These are phyloP conservation scores for Cichladusa arquata DNA, from an alignment of 2,113 vertebrate genomes.

Conservation along the genomic window DNA sequence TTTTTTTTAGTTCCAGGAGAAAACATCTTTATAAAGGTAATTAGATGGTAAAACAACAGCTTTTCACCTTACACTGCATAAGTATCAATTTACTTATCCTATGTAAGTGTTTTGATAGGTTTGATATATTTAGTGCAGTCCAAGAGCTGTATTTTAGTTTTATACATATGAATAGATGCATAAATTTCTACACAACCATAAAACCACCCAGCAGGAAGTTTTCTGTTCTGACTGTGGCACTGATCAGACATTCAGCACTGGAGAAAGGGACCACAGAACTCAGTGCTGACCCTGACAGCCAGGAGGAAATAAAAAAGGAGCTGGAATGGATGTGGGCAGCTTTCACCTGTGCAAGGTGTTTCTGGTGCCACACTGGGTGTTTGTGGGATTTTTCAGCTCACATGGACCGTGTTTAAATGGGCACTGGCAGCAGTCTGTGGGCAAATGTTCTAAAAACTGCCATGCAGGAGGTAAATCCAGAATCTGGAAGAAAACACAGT, in stretches of 20 bases:
- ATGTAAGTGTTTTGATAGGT: neutral
- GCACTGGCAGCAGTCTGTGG: neutral
- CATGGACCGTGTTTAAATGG: neutral
- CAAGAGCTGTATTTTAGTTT: neutral
- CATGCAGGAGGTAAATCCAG: neutral
- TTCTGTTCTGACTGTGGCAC: neutral
- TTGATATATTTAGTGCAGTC: neutral
- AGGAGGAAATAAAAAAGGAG: neutral
- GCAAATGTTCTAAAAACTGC: neutral
- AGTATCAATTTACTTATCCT: neutral
- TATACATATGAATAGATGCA: neutral
- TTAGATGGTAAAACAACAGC: neutral
- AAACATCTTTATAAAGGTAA: neutral
- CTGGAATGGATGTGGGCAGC: neutral
- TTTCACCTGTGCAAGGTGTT: neutral
- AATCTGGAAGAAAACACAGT: neutral
- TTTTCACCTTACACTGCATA: neutral
- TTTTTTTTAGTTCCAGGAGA: neutral
- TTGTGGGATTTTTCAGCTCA: neutral
- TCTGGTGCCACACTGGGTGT: neutral
- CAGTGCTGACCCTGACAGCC: neutral
- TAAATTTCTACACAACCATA: neutral
- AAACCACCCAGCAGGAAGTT: neutral
- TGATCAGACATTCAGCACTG: neutral
- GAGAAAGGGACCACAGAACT: neutral